phyloP scores from a whole-genome alignment of 2,888 invertebrate species.

The Prosopocoilus inquinatus region DNA sequence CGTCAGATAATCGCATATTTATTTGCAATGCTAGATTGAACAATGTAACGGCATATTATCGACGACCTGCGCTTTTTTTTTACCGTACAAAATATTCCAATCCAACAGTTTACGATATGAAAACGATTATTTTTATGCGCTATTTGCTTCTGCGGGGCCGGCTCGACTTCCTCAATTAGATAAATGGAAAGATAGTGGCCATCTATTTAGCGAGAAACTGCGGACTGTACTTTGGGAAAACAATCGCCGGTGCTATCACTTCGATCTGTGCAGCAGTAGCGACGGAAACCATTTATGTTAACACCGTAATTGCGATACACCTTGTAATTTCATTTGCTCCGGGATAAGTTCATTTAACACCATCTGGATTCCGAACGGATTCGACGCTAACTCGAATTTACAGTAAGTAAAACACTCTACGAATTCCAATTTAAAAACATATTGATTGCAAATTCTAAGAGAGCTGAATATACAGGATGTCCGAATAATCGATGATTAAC shows the following conservation, averaged over 20 bases:
- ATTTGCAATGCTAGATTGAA: slow-evolving; percentile 18
- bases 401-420: too few relatives aligned
- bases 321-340: slow-evolving; percentile 44
- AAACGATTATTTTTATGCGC: slow-evolving; percentile 22
- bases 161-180: slow-evolving; percentile 30
- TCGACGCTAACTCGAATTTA: too few relatives aligned
- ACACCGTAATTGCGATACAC: slow-evolving; percentile 42
- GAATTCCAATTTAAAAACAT: too few relatives aligned
- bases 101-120: slow-evolving; percentile 14
- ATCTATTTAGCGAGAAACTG: slow-evolving; percentile 21
- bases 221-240: slow-evolving; percentile 34
- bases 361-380: slow-evolving; percentile 32
- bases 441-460: too few relatives aligned
- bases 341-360: slow-evolving; percentile 44
- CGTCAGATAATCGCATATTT: slow-evolving; percentile 16
- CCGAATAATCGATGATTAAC: too few relatives aligned
- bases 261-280: slow-evolving; percentile 39
- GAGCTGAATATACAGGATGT: too few relatives aligned
- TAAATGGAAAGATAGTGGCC: slow-evolving; percentile 27
- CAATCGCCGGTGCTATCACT: slow-evolving; percentile 36
- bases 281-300: slow-evolving; percentile 37
- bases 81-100: slow-evolving; percentile 10
- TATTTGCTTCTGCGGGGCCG: slow-evolving; percentile 8
- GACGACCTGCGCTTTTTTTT: slow-evolving; percentile 4
- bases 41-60: slow-evolving; percentile 6